These are phyloP conservation scores for Chromoteleia sp. DNA, from an alignment of 2,888 invertebrate species.

Conservation along the genomic window DNA sequence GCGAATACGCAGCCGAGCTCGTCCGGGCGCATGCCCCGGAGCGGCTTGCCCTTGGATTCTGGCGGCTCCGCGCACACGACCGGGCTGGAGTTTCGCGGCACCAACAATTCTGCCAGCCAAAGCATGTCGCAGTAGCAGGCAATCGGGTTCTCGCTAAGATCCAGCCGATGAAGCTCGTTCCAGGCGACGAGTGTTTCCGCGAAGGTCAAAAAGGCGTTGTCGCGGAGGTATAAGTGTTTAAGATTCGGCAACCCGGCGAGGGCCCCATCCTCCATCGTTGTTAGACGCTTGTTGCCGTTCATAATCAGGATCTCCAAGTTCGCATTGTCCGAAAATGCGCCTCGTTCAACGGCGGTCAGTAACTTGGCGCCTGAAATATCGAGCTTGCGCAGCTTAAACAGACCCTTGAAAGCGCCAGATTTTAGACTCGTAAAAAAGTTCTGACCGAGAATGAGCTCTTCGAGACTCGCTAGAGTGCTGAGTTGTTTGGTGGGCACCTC, in stretches of 20 bases:
- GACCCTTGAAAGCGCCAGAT: slow-evolving; percentile 91
- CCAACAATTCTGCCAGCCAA: slow-evolving; percentile 91
- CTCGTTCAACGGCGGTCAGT: slow-evolving; percentile 90
- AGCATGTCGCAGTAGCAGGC: slow-evolving; percentile 92
- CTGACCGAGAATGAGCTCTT: slow-evolving; percentile 93
- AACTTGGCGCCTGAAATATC: slow-evolving; percentile 92
- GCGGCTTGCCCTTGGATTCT: slow-evolving; percentile 86
- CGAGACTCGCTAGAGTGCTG: slow-evolving; percentile 89
- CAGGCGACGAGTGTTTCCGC: slow-evolving; percentile 93
- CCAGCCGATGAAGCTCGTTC: slow-evolving; percentile 90
- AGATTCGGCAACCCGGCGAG: slow-evolving; percentile 92
- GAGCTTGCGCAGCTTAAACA: slow-evolving; percentile 90
- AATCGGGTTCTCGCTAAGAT: slow-evolving; percentile 93
- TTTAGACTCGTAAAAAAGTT: slow-evolving; percentile 91
- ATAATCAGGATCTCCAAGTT: slow-evolving; percentile 92
- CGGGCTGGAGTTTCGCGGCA: slow-evolving; percentile 88
- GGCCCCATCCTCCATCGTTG: slow-evolving; percentile 90
- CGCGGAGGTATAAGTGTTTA: slow-evolving; percentile 90
- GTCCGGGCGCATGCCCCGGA: slow-evolving; percentile 89
- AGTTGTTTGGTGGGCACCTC: slow-evolving; percentile 91
- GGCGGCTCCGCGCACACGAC: slow-evolving; percentile 91
- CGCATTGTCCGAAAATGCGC: slow-evolving; percentile 91
- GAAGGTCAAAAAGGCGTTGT: slow-evolving; percentile 91
- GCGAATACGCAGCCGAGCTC: slow-evolving; percentile 93
- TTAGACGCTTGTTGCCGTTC: slow-evolving; percentile 91